Base-by-base conservation (phyloP, 2,888 invertebrate species). In the Zygothrica quintamaculata region DNA sequence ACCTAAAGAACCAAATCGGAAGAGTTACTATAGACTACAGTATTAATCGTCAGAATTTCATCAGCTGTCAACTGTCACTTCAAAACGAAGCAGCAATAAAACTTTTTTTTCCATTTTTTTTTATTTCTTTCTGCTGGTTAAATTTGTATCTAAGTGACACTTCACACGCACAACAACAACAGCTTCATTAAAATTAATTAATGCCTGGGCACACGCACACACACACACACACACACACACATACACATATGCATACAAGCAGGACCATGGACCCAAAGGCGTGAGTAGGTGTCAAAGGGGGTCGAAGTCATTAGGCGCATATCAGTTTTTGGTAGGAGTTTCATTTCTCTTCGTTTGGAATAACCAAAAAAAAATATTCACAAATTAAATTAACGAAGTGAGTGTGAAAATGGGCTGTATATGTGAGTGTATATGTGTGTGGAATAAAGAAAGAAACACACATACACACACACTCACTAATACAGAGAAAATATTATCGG, bases 101-200 rank as follows among this genome's bases (percentile, higher is more conserved):
- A 64, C 60, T 66, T 64, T n/a, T n/a, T n/a, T n/a, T n/a, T n/a
- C n/a, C n/a, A n/a, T n/a, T n/a, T n/a, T n/a, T n/a, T n/a, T n/a
- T n/a, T n/a, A n/a, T n/a, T n/a, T n/a, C n/a, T n/a, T n/a, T n/a
- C n/a, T 52, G 40, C 59, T 22, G 18, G 52, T 68, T 50, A 39
- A 57, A 58, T 58, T 36, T 53, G 18, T 65, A 59, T 59, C 72
- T 70, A 69, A 74, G 72, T 67, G 72, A 74, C 74, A 79, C 73
- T 79, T 77, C 69, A 77, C 81, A 86, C 84, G 74, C 74, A 46
- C 48, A 61, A 25, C 61, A 55, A 64, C 77, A 86, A 81, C 87
- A 75, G 73, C 74, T 88, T 85, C 87, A 88, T 88, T 88, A 85
- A 84, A 87, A 82, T 74, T 88, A 88, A 87, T 88, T 88, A 87